Conservation (phyloP, 2,113 vertebrate species). For the Burhinus oedicnemus region DNA sequence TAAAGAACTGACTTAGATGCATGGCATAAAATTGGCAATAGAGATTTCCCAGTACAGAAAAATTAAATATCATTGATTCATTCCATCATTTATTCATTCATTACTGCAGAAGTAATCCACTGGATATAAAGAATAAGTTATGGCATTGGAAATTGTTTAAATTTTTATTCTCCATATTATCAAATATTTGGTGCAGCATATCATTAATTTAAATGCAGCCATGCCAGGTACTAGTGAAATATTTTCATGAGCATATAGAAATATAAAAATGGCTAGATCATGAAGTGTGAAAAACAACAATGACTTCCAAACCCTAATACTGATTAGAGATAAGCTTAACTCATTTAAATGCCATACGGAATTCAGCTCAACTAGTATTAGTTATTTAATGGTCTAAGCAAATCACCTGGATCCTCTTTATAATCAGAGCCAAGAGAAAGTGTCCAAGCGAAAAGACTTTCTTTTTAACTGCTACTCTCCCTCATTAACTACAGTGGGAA, state of each 20-base stretch:
- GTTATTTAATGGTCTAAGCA: slow-evolving; percentile 21
- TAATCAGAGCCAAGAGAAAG: not conserved
- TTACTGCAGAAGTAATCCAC: not conserved
- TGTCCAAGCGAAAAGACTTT: not conserved
- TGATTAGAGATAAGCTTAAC: not conserved
- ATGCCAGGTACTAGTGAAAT: not conserved
- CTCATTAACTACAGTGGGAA: not conserved
- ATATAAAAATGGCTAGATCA: not conserved
- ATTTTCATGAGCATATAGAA: not conserved
- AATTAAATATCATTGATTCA: not conserved
- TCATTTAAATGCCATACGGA: not conserved
- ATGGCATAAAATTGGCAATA: not conserved
- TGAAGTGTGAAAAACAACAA: not conserved
- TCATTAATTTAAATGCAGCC: not conserved
- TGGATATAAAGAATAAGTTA: not conserved
- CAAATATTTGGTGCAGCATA: not conserved
- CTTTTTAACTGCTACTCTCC: not conserved
- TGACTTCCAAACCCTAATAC: not conserved
- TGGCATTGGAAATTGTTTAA: not conserved
- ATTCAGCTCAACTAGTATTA: not conserved
- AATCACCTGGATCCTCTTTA: not conserved
- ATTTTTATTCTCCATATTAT: not conserved
- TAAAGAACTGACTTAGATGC: not conserved
- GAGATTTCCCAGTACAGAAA: not conserved
- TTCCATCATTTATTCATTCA: not conserved